These are phyloP conservation scores for Drosophila engyochracea DNA, from an alignment of 2,888 invertebrate genomes.

Conservation along the genomic window DNA sequence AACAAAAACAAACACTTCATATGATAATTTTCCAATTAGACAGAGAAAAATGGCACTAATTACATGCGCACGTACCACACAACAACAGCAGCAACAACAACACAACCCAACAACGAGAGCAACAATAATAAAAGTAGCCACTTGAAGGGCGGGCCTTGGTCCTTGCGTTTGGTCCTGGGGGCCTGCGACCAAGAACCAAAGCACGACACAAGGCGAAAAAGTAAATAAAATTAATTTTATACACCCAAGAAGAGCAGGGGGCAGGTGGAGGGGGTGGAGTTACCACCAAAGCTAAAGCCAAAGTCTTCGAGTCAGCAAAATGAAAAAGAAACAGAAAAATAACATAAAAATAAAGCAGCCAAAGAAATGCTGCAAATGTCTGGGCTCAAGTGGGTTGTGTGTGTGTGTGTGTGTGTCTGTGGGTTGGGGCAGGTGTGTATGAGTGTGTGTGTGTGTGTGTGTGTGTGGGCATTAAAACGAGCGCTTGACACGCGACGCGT, in stretches of 20 bases:
- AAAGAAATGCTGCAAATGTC: constrained; percentile 78
- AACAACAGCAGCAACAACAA: constrained; percentile 21
- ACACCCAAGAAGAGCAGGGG: constrained; percentile 33
- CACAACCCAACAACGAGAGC: constrained; percentile 29
- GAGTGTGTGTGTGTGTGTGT: constrained; percentile 9
- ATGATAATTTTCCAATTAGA: constrained; percentile 81
- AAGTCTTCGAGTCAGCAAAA: constrained; percentile 63
- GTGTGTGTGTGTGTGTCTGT: constrained; percentile 24
- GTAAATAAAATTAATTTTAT: constrained; percentile 77
- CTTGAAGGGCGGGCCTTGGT: constrained; percentile 67
- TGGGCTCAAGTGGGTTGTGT: constrained; percentile 65
- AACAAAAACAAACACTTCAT: constrained; percentile 75
- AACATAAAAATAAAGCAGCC: constrained; percentile 47
- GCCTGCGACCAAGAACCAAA: constrained; percentile 22
- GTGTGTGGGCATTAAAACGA: constrained; percentile 66
- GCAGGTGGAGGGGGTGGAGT: neutral
- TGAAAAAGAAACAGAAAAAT: constrained; percentile 23
- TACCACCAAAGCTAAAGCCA: constrained; percentile 27
- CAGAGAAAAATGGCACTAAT: constrained; percentile 78
- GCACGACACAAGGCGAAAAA: constrained; percentile 32
- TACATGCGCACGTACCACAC: constrained; percentile 71
- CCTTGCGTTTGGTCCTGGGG: constrained; percentile 38
- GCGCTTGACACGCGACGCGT: constrained; percentile 82
- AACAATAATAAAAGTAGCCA: constrained; percentile 70
- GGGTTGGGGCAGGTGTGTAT: constrained; percentile 36